Evolutionary conservation across 2,113 vertebrate genomes (phyloP).

Genomic region (Carassius gibelio): DNA sequence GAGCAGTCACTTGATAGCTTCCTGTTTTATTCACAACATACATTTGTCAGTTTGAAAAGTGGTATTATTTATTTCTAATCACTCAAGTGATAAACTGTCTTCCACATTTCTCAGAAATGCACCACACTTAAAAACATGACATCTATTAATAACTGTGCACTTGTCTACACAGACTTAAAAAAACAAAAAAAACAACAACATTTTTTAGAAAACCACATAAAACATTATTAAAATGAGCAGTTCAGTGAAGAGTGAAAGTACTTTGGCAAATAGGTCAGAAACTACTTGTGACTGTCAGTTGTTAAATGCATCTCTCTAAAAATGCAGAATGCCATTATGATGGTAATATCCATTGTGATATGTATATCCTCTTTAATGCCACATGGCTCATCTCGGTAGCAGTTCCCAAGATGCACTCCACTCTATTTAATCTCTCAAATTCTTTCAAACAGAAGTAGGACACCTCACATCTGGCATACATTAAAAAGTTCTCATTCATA

Average conservation of each 20-base stretch:
- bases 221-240: neutral
- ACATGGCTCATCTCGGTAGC: constrained; percentile 33
- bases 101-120: neutral
- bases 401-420: constrained; percentile 59
- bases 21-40: too few species aligned
- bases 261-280: constrained; percentile 51
- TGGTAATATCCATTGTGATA: constrained; percentile 60
- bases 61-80: neutral
- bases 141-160: neutral
- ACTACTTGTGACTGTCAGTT: constrained; percentile 51
- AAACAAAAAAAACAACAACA: too few species aligned
- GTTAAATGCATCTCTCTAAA: constrained; percentile 58
- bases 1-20: too few species aligned
- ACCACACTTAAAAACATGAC: neutral
- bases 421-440: constrained; percentile 52
- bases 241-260: constrained; percentile 9
- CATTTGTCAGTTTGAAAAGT: neutral
- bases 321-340: constrained; percentile 60
- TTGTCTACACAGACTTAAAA: neutral
- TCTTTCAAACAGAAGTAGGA: constrained; percentile 53
- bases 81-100: neutral
- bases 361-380: constrained; percentile 33
- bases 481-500: neutral
- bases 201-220: neutral
- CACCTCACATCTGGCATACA: constrained; percentile 31